Evolutionary conservation across 1,140 invertebrate genomes (phyloP), one percentile per base, ranked within the genome.

Genomic region (Tetraneura akinire): DNA sequence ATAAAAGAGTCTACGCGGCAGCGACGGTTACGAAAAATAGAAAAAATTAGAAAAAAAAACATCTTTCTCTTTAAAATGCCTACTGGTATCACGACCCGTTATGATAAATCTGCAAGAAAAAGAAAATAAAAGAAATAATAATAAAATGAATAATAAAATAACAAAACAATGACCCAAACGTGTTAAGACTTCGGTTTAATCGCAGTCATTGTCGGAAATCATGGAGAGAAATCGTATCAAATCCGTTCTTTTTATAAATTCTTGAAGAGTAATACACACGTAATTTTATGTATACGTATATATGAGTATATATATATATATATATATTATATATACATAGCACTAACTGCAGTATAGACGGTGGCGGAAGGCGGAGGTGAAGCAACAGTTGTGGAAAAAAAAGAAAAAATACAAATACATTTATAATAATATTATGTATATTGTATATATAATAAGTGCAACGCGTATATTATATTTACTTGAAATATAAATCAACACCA

Each of bases 181-280:
- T 78, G 55, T 62, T 47, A 32, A 37, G 37, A 62, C 55, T 42
- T 78, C n/a, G 74, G 55, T 78, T 62, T 47, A 47, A 78, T 37
- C 74, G 8, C 8, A 62, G 74, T 78, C 74, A 78, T 78, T 49
- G 74, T 47, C 74, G 74, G 55, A 78, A 78, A 57, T 78, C 53
- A 53, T 26, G 18, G 8, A 62, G 74, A 78, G 74, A 78, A 78
- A 78, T 78, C 74, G 74, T 78, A 78, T 78, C 74, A 62, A 78
- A 78, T 78, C 74, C 74, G 74, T 78, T 62, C 55, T 23, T 78
- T 78, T 78, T 78, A 78, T 29, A 26, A 18, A 45, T 45, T 78
- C 21, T 26, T 32, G 14, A n/a, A 62, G 37, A 23, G 14, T 21
- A 6, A 42, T 64, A 64, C n/a, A n/a, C 18, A 1, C 32, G n/a